Percentiles rank a stretch among this genome's conserved stretches.
These are phyloP conservation scores for Temnothorax unifasciatus DNA, from an alignment of 2,888 invertebrate species.

Conservation along the genomic window DNA sequence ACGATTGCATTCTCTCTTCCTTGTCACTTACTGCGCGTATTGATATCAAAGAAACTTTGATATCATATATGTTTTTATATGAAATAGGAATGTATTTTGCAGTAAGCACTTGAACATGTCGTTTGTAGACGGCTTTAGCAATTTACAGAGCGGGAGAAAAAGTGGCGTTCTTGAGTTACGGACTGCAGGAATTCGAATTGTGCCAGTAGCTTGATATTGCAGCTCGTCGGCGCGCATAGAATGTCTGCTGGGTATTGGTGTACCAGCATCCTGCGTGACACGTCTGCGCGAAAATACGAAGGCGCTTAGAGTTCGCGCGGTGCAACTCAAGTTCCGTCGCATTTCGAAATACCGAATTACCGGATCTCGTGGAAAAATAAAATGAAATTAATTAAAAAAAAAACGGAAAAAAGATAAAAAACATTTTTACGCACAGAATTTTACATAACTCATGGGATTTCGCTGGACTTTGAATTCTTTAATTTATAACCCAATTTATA, in stretches of 20 bases:
- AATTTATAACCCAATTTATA: not conserved
- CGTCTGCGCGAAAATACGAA: slow-evolving; percentile 27
- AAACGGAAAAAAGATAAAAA: not conserved
- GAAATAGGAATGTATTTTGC: not conserved
- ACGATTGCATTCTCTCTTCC: not conserved
- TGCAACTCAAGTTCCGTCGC: slow-evolving; percentile 3
- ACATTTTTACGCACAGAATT: not conserved
- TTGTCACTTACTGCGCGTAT: not conserved
- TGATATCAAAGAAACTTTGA: too few species aligned
- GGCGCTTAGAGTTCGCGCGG: not conserved
- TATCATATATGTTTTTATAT: not conserved
- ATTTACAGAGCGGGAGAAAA: slow-evolving; percentile 41
- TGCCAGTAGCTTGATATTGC: slow-evolving; percentile 54
- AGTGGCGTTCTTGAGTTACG: slow-evolving; percentile 53
- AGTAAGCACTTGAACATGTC: not conserved
- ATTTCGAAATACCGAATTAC: slow-evolving; percentile 20
- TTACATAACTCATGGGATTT: not conserved
- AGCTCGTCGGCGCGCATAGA: slow-evolving; percentile 49
- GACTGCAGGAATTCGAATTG: slow-evolving; percentile 49
- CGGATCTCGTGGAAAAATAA: not conserved
- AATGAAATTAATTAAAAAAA: not conserved
- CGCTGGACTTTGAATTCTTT: not conserved
- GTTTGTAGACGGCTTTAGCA: slow-evolving; percentile 12
- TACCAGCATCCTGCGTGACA: slow-evolving; percentile 35
- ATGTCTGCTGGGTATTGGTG: slow-evolving; percentile 49